Evolutionary conservation across 2,888 invertebrate species (phyloP).

Genomic region (Globia sparganii): DNA sequence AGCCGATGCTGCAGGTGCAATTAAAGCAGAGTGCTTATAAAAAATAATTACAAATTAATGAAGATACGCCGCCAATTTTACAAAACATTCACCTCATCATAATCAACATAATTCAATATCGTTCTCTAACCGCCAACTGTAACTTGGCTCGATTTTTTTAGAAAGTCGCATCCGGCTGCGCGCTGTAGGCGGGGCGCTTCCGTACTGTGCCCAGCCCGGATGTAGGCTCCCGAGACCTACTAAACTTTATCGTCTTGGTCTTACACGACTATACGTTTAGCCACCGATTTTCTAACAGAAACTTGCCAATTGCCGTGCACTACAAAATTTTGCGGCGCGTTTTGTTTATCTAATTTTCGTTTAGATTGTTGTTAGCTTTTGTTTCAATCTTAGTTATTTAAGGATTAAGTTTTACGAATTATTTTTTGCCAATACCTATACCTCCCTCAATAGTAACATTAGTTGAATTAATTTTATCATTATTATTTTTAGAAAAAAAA

Average conservation of each 20-base stretch:
- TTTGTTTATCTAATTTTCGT: conserved; percentile 1
- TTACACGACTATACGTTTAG: conserved; percentile 52
- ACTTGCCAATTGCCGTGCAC: conserved; percentile 43
- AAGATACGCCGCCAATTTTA: conserved; percentile 16
- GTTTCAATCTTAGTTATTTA: not conserved
- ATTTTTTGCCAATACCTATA: not conserved
- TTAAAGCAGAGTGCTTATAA: not conserved
- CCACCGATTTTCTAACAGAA: conserved; percentile 61
- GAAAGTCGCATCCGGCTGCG: conserved; percentile 89
- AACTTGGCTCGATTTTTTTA: conserved; percentile 86
- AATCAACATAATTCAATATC: conserved; percentile 61
- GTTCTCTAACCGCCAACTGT: conserved; percentile 68
- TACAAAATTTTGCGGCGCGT: conserved; percentile 21
- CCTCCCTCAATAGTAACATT: conserved; percentile 11
- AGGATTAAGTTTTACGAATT: conserved; percentile 8
- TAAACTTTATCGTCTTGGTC: conserved; percentile 70
- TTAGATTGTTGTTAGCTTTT: not conserved
- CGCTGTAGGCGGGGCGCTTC: conserved; percentile 83
- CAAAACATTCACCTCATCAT: conserved; percentile 38
- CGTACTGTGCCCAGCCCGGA: conserved; percentile 81
- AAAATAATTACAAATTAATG: conserved; percentile 5
- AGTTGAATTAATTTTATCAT: not conserved
- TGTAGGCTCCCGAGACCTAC: conserved; percentile 81
- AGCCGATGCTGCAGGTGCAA: not conserved
- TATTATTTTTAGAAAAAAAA: conserved; percentile 22